These are phyloP conservation scores for Amphiprion ocellaris DNA, from an alignment of 2,113 vertebrate species.

Conservation along the genomic window DNA sequence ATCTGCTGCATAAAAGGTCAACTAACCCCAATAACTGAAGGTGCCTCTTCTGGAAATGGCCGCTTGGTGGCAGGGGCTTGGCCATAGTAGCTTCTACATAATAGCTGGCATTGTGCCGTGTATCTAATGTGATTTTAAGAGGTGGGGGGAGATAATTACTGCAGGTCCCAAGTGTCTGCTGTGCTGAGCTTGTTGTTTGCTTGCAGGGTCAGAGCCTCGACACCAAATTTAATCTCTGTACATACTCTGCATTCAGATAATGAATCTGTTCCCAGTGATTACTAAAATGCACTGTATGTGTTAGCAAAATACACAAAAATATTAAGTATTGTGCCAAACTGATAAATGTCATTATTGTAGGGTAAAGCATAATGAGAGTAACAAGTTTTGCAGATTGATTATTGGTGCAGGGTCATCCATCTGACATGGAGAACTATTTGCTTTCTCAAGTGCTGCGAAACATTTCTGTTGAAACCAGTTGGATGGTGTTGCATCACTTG, in stretches of 20 bases:
- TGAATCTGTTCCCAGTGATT: neutral
- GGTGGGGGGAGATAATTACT: neutral
- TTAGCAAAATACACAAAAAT: neutral
- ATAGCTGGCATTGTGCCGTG: neutral
- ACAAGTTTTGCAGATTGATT: neutral
- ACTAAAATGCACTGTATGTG: neutral
- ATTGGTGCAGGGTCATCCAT: too few relatives aligned
- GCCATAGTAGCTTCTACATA: neutral
- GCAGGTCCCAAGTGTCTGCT: slow-evolving; percentile 8
- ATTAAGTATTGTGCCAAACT: neutral
- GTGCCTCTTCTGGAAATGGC: neutral
- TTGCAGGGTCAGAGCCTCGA: slow-evolving; percentile 1
- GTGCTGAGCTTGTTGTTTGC: slow-evolving; percentile 8
- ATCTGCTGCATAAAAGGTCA: too few relatives aligned
- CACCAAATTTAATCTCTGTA: slow-evolving; percentile 10
- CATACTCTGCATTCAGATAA: neutral
- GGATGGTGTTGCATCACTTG: too few relatives aligned
- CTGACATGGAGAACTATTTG: too few relatives aligned
- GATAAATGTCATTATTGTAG: neutral
- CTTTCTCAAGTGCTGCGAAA: too few relatives aligned
- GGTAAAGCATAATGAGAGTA: neutral
- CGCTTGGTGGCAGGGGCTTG: slow-evolving; percentile 2
- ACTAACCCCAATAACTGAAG: neutral
- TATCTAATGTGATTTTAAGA: slow-evolving; percentile 21
- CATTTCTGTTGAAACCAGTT: too few relatives aligned